Percentiles rank a stretch among this genome's conserved stretches.
These are phyloP conservation scores for Gymnothorax javanicus DNA, from an alignment of 2,797 vertebrate species.

Conservation along the genomic window DNA sequence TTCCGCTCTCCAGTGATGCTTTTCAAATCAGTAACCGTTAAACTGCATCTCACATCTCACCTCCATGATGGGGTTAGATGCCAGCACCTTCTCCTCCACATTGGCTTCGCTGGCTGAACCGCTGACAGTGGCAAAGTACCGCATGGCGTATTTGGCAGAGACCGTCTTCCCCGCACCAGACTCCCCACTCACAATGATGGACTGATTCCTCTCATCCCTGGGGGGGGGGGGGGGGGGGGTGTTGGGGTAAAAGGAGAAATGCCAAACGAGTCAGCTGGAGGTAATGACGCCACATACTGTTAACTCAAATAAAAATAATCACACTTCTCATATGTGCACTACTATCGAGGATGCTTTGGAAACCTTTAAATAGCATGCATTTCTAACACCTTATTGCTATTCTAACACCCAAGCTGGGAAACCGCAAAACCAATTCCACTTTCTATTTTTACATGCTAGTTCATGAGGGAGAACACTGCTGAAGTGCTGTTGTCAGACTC, in stretches of 20 bases:
- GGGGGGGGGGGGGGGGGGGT: conserved; percentile 15
- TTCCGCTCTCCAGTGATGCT: too few relatives aligned
- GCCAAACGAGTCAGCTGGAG: not conserved
- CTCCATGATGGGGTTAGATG: conserved; percentile 99
- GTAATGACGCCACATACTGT: not conserved
- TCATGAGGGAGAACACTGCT: not conserved
- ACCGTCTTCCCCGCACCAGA: conserved; percentile 98
- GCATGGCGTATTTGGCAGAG: conserved; percentile 96
- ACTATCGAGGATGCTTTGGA: not conserved
- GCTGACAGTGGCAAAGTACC: conserved; percentile 95
- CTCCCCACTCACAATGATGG: conserved; percentile 96
- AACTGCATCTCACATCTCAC: conserved; percentile 61
- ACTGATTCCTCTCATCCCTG: conserved; percentile 94
- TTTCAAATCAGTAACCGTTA: not conserved
- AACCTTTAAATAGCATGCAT: not conserved
- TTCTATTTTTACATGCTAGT: conserved; percentile 11
- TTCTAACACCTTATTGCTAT: not conserved
- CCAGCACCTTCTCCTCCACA: conserved; percentile 90
- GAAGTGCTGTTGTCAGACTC: not conserved
- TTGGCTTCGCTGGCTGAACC: conserved; percentile 84
- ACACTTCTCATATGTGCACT: not conserved
- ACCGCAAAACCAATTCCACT: not conserved
- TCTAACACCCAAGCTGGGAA: not conserved
- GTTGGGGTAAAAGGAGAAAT: not conserved
- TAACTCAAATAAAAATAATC: not conserved